Base-by-base conservation (phyloP, 2,113 vertebrate genomes). In the Lamprotornis superbus region DNA sequence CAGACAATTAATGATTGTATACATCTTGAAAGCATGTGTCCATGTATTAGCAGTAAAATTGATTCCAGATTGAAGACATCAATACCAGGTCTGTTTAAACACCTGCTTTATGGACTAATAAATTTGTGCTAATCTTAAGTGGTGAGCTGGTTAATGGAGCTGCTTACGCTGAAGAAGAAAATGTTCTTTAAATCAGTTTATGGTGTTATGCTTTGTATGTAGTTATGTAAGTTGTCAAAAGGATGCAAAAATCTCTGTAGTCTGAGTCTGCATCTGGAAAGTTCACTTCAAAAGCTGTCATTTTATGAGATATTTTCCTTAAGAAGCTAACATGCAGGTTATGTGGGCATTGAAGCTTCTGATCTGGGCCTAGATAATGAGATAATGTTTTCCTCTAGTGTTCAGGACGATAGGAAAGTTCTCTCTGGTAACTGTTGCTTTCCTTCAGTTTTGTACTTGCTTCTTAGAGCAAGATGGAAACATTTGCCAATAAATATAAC, bases 31-130 rank as follows among this genome's bases (percentile, higher is more conserved):
- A 93, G 33, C 24, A 19, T 11, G 30, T 81, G 49, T 89, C 76
- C 52, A 0, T 60, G 30, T 65, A 73, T 79, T 65, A 75, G 75
- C 84, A 82, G 53, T 94, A 59, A 94, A 91, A 96, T 79, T 87
- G 50, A 76, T 87, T 87, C 74, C 39, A 50, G n/a, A 67, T 31
- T 89, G 87, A 76, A 52, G 30, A 68, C 49, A 89, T 82, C 84
- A 69, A 57, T 93, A 35, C 61, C 37, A 87, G 63, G 65, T 87
- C 83, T 94, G 17, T 89, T 93, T 90, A 93, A 96, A 86, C 80
- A 90, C 56, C 57, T 94, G 64, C 60, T 89, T 94, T 94, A 87
- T 82, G 74, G 69, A 87, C 65, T n/a, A n/a, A n/a, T n/a, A n/a
- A n/a, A n/a, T n/a, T 87, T 75, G 12, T 31, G 15, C 81, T 79